Evolutionary conservation across 2,797 vertebrate genomes (phyloP), one percentile per base, ranked within the genome.

Genomic region (Crotalus adamanteus): DNA sequence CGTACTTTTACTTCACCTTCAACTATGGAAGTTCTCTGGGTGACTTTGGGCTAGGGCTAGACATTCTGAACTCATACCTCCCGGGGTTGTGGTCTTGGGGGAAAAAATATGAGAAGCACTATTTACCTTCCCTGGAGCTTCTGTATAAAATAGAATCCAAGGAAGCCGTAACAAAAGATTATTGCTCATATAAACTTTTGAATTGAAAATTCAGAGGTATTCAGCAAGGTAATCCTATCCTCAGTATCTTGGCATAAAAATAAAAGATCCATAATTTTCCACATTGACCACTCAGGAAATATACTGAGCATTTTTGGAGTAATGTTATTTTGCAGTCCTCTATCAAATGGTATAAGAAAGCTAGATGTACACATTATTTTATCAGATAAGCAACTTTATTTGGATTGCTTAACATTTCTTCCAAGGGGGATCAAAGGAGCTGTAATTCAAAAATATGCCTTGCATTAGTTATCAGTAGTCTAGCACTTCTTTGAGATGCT

Each of bases 401-500:
- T 86, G n/a, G 47, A 37, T 11, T 63, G 28, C 9, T 91, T 47
- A 86, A 63, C 11, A 2, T 28, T 18, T 91, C 12, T 55, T 55
- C 57, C 9, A 53, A 20, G 56, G 25, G 37, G 11, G 25, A 51
- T 42, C 25, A 63, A 87, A 87, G n/a, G 63, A 92, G 78, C 37
- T 88, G 26, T 59, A 65, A 92, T 88, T 92, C 86, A 92, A 20
- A 60, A 92, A 92, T 78, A n/a, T 18, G 42, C 28, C 47, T 57
- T 47, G 37, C 31, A 1, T 7, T 60, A 37, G 11, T 86, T 86
- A 51, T 31, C 60, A 37, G 78, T 37, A 86, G 85, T 47, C 16
- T 56, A 87, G 28, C n/a, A 87, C 42, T n/a, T 65, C 9, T 26
- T 16, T 65, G 83, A 11, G 60, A 20, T 26, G 28, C 59, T 65